Conservation (phyloP, 1,140 invertebrate species). For the Belonocnema kinseyi region DNA sequence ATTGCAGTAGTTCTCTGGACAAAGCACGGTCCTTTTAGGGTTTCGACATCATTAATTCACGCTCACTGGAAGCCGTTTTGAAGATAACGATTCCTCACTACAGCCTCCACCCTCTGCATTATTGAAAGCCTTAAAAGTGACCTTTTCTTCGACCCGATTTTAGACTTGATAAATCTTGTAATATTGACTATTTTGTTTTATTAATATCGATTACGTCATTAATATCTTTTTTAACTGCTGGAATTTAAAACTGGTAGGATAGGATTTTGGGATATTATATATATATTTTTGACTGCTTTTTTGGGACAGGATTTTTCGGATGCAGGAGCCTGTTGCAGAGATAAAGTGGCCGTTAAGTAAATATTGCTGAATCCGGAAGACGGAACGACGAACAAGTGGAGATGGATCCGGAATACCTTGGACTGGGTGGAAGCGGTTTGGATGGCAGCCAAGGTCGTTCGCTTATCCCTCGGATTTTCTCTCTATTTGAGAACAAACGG, state of each 20-base stretch:
- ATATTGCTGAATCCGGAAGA: slow-evolving; percentile 8
- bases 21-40: slow-evolving; percentile 60
- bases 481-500: slow-evolving; percentile 75
- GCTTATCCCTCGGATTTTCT: slow-evolving; percentile 73
- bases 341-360: background rate
- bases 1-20: slow-evolving; percentile 38
- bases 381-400: background rate
- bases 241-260: no score
- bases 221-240: no score
- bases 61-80: slow-evolving; percentile 62
- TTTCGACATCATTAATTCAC: slow-evolving; percentile 69
- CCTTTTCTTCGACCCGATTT: no score
- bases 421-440: slow-evolving; percentile 58
- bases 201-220: no score
- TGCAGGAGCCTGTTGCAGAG: background rate
- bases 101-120: no score
- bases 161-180: no score
- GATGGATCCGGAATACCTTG: slow-evolving; percentile 31
- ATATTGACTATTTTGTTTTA: no score
- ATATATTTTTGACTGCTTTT: no score
- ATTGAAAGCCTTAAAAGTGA: no score
- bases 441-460: slow-evolving; percentile 68
- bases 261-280: no score
- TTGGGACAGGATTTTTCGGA: slow-evolving; percentile 11
- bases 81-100: slow-evolving; percentile 45